Base-by-base conservation (phyloP, 2,113 vertebrate genomes). In the Gnathonemus longibarbis region DNA sequence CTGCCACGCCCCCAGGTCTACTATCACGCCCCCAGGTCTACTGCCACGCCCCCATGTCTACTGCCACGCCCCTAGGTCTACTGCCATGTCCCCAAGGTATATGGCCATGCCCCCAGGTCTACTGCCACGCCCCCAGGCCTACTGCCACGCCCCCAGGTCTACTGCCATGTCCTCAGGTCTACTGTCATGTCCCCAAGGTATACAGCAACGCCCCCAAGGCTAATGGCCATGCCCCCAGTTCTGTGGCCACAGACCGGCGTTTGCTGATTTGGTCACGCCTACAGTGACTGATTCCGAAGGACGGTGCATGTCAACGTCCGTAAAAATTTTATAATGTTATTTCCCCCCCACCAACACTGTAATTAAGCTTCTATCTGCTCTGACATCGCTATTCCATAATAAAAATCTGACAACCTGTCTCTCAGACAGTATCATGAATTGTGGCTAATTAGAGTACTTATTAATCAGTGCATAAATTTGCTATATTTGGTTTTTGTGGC, bases 391-490 rank as follows among this genome's bases (percentile, higher is more conserved):
- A 49, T 74, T 45, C 13, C 80, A 66, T 90, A 56, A 84, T 85
- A 24, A 56, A 58, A 35, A 80, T 50, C 31, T 84, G 53, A 90
- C 83, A 85, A 45, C 89, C 39, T 86, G 52, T 90, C 83, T 17
- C 42, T 84, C 89, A 85, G n/a, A 66, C 89, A 49, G 52, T 52
- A 62, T 52, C 27, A 39, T 31, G 48, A 53, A 53, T 84, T 35
- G 27, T 77, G 84, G 84, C 46, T 74, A 87, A 87, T 86, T 49
- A 70, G 15, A 46, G 89, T 56, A 49, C 46, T 84, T 53, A 62
- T 52, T 39, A 86, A 70, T 87, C 27, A 87, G 11, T 19, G 89
- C 56, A 74, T 87, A 85, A 56, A 24, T 80, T 66, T 56, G 50
- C 89, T 89, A 39, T 49, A 84, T 58, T 58, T 49, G 77, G 89